Conservation (phyloP, 1,140 invertebrate species). For the Aricia agestis region DNA sequence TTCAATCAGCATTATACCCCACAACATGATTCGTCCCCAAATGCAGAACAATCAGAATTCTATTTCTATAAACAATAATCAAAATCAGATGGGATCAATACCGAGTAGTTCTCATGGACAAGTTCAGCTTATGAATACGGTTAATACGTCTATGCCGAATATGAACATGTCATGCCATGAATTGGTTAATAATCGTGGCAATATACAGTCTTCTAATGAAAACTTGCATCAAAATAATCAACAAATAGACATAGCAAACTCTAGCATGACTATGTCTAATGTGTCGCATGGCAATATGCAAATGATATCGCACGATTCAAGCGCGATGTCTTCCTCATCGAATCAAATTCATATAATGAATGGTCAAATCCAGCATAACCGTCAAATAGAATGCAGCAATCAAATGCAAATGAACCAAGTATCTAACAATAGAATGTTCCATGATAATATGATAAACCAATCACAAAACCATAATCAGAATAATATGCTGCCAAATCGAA, state of each 20-base stretch:
- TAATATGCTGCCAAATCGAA: conserved; percentile 56
- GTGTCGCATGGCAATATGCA: conserved; percentile 60
- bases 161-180: conserved; percentile 65
- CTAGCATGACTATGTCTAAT: conserved; percentile 47
- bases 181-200: conserved; percentile 52
- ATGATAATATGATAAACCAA: conserved; percentile 54
- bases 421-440: conserved; percentile 51
- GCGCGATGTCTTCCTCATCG: conserved; percentile 40
- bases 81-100: conserved; percentile 62
- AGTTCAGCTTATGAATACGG: conserved; percentile 58
- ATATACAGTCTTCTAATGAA: conserved; percentile 43
- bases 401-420: conserved; percentile 61
- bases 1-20: conserved; percentile 65
- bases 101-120: conserved; percentile 53
- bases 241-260: conserved; percentile 49
- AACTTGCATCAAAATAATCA: conserved; percentile 49
- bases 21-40: conserved; percentile 57
- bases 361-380: conserved; percentile 66
- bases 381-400: conserved; percentile 49
- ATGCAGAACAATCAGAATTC: conserved; percentile 60
- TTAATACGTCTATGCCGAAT: conserved; percentile 59
- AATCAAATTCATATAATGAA: conserved; percentile 71
- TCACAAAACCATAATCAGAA: conserved; percentile 54
- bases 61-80: conserved; percentile 53
- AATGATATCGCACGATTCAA: conserved; percentile 61